phyloP scores from a whole-genome alignment of 2,797 vertebrate species.

The Diceros bicornis region DNA sequence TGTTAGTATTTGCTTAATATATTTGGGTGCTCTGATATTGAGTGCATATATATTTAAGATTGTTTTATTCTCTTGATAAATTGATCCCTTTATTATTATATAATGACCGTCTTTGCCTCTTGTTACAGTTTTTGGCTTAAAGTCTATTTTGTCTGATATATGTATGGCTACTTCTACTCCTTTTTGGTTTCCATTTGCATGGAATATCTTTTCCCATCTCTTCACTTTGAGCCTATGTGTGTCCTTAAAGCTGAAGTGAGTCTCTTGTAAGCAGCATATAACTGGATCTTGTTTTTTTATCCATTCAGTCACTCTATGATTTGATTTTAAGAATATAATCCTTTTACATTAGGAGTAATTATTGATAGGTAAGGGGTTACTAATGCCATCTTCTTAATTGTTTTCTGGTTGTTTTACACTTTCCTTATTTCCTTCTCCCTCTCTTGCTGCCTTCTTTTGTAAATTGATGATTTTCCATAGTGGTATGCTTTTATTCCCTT shows the following conservation, averaged over 20 bases:
- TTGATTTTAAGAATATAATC: constrained; percentile 3
- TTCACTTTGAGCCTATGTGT: background rate
- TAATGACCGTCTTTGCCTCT: background rate
- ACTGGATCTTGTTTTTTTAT: background rate
- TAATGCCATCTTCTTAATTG: background rate
- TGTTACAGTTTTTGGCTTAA: background rate
- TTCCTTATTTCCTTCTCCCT: background rate
- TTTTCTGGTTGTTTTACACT: background rate
- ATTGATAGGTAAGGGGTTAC: background rate
- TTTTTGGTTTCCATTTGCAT: background rate
- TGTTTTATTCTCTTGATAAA: background rate
- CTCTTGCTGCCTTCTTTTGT: background rate
- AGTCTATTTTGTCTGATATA: background rate
- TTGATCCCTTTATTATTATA: background rate
- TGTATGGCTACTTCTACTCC: background rate
- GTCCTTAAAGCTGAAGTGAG: background rate
- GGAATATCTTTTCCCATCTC: background rate
- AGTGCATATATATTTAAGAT: background rate
- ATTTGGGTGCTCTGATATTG: background rate
- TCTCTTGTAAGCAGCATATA: background rate
- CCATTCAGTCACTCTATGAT: background rate
- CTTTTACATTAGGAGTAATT: background rate
- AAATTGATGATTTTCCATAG: background rate
- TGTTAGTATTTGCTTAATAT: background rate
- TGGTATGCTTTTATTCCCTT: background rate